Evolutionary conservation across 2,888 invertebrate species (phyloP), one percentile per base, ranked within the genome.

Genomic region (Subacronicta megacephala): DNA sequence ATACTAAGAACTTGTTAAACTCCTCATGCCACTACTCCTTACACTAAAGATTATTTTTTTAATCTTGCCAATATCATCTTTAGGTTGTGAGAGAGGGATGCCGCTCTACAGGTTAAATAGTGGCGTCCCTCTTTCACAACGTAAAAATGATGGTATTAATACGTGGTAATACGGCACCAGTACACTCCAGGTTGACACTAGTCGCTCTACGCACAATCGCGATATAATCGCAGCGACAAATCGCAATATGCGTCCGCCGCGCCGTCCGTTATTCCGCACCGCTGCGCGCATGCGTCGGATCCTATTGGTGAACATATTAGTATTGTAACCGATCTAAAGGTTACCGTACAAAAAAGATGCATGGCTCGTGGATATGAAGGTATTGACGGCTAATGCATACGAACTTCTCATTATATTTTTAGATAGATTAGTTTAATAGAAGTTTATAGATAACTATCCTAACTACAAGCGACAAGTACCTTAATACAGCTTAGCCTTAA

Each of bases 151-250:
- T n/a, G n/a, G n/a, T n/a, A n/a, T n/a, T n/a, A n/a, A n/a, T n/a
- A n/a, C n/a, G n/a, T n/a, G n/a, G n/a, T n/a, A n/a, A n/a, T n/a
- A n/a, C n/a, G n/a, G n/a, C n/a, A n/a, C 80, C 82, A 59, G 43
- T 55, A 62, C 69, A 72, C 64, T 62, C 45, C 66, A 65, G 72
- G 72, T 73, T 81, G 82, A 78, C 71, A 78, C 83, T 85, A 84
- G 85, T 77, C 76, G 73, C 73, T 60, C 60, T 61, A 75, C 65
- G 65, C 70, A 62, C 77, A 83, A 84, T 87, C 84, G 72, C 78
- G 78, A 83, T 82, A 83, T 74, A 84, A 87, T 87, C 83, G 81
- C 80, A 76, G 79, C 83, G 87, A 88, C 88, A 89, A 90, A 90
- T 88, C 83, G 90, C 84, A 75, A 81, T 73, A 73, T 78, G 82